phyloP scores from a whole-genome alignment of 2,113 vertebrate genomes.

The Dinomys branickii region DNA sequence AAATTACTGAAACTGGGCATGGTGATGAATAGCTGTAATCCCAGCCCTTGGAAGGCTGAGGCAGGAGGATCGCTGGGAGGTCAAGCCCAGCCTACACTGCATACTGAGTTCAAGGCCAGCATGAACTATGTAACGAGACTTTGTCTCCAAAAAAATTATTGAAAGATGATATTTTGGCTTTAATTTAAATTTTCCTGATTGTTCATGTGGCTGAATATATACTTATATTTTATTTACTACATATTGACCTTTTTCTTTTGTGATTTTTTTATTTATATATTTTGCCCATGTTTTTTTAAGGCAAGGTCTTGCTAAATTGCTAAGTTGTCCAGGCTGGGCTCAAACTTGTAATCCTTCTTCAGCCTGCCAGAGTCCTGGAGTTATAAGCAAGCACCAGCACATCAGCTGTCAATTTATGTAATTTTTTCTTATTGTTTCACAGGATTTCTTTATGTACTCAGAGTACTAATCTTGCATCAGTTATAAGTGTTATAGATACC shows the following conservation, averaged over 20 bases:
- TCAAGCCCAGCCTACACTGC: no score
- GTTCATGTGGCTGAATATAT: no score
- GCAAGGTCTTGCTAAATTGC: background rate
- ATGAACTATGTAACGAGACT: background rate
- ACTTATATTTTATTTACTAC: background rate
- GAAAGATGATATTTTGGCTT: background rate
- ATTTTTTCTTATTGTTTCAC: background rate
- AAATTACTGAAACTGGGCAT: background rate
- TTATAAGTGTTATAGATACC: background rate
- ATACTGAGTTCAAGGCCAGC: background rate
- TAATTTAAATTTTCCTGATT: background rate
- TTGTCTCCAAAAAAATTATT: background rate
- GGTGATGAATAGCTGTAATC: background rate
- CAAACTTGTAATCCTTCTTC: background rate
- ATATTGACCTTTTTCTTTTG: background rate
- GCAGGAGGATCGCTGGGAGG: background rate
- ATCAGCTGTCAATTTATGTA: background rate
- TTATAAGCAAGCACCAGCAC: background rate
- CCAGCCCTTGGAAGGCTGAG: background rate
- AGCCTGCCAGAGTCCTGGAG: background rate
- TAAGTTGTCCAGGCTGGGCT: background rate
- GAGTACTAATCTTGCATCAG: background rate
- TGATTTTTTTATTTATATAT: background rate
- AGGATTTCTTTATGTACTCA: background rate
- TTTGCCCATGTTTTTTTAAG: background rate